phyloP scores from a whole-genome alignment of 92 coral and sea anemone genomes.

The Heliopora coerulea region DNA sequence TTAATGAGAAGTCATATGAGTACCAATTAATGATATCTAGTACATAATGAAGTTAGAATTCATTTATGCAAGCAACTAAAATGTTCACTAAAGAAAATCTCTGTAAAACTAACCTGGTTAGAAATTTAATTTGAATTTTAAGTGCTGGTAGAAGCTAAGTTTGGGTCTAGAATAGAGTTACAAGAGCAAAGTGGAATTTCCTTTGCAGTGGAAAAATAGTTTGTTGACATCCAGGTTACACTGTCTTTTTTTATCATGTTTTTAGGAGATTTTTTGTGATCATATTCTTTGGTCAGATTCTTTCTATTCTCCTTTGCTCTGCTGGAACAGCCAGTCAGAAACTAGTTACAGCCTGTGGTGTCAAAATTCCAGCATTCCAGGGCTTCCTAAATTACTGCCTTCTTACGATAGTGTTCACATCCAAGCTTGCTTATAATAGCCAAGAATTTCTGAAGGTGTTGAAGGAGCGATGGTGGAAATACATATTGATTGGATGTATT shows the following conservation, averaged over 20 bases:
- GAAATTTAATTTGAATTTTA: too few species aligned
- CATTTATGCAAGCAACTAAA: too few species aligned
- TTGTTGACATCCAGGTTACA: too few species aligned
- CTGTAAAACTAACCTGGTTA: too few species aligned
- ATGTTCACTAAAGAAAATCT: too few species aligned
- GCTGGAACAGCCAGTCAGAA: constrained; percentile 79
- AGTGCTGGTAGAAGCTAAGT: too few species aligned
- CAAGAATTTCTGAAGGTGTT: constrained; percentile 45
- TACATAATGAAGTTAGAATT: too few species aligned
- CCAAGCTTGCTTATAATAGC: constrained; percentile 53
- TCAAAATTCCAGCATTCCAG: constrained; percentile 79
- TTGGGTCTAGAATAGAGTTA: too few species aligned
- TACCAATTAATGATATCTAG: too few species aligned
- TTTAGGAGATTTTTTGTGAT: constrained; percentile 60
- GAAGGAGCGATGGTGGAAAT: constrained; percentile 86
- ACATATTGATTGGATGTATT: constrained; percentile 64
- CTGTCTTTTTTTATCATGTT: neutral
- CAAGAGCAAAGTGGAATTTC: too few species aligned
- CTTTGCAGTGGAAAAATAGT: too few species aligned
- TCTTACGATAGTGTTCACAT: constrained; percentile 54
- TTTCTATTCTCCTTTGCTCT: constrained; percentile 78
- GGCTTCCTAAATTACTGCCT: constrained; percentile 73
- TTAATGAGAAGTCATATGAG: too few species aligned
- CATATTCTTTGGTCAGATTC: constrained; percentile 66
- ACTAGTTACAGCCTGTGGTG: constrained; percentile 50